Conservation (phyloP, 2,113 vertebrate species). For the Pollimyrus isidori region DNA sequence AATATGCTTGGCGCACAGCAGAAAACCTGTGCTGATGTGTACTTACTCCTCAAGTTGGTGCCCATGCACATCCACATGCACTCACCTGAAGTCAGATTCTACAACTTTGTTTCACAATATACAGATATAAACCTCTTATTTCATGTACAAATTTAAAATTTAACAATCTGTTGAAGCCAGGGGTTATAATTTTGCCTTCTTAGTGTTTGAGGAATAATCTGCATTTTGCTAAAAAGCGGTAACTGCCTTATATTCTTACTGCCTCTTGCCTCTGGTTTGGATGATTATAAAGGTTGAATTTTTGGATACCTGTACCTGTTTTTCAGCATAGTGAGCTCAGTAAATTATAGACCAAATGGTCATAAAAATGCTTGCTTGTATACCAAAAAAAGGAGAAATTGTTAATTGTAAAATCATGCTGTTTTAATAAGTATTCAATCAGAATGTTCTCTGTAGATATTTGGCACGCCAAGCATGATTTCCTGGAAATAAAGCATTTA, state of each 20-base stretch:
- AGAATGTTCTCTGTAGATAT: background rate
- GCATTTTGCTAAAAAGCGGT: background rate
- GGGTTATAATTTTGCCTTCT: background rate
- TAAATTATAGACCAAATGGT: background rate
- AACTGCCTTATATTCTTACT: background rate
- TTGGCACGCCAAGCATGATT: background rate
- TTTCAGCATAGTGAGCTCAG: background rate
- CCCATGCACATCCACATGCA: background rate
- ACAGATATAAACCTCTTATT: background rate
- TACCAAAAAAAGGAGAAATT: background rate
- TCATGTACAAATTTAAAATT: background rate
- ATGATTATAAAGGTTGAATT: background rate
- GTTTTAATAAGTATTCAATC: slow-evolving; percentile 1
- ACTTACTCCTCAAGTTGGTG: background rate
- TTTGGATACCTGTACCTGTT: background rate
- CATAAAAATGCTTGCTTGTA: slow-evolving; percentile 1
- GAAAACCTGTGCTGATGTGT: background rate
- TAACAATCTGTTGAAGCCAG: background rate
- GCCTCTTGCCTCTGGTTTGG: no score
- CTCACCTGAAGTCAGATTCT: background rate
- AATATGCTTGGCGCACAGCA: background rate
- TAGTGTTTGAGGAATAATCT: background rate
- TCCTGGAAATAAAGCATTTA: background rate
- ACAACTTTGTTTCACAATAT: background rate
- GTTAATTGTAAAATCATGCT: background rate